Evolutionary conservation across 2,888 invertebrate genomes (phyloP).

Genomic region (Acanthosepion esculentum): DNA sequence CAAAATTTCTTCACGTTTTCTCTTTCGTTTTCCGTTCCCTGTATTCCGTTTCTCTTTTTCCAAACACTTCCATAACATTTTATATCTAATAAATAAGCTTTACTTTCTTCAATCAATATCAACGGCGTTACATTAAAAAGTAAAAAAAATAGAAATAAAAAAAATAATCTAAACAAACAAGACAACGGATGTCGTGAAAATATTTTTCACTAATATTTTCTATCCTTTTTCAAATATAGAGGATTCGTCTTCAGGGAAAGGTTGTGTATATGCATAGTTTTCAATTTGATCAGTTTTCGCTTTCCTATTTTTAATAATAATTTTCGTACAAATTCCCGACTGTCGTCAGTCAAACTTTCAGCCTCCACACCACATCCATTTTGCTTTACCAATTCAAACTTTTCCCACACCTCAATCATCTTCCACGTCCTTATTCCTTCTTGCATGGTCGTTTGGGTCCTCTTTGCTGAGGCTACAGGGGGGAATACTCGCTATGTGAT

Average conservation of each 20-base stretch:
- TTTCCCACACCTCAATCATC: too few relatives aligned
- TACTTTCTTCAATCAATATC: background rate
- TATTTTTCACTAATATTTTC: background rate
- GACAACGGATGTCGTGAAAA: background rate
- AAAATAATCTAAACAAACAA: background rate
- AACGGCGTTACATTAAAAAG: background rate
- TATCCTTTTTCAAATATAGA: background rate
- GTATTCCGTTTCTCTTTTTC: too few relatives aligned
- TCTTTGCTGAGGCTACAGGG: background rate
- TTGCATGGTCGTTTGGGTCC: background rate
- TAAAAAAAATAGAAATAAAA: background rate
- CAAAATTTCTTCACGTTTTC: too few relatives aligned
- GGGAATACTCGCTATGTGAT: background rate
- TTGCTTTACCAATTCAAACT: background rate
- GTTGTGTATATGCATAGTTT: background rate
- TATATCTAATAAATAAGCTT: background rate
- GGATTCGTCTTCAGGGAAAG: background rate
- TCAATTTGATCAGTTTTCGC: background rate
- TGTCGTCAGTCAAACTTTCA: background rate
- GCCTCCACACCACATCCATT: background rate
- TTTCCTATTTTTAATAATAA: slow-evolving; percentile 17
- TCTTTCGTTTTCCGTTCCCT: too few relatives aligned
- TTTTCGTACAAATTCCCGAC: background rate
- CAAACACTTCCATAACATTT: too few relatives aligned
- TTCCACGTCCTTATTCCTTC: background rate